Conservation (phyloP, 2,888 invertebrate genomes). For the Trilocha varians region DNA sequence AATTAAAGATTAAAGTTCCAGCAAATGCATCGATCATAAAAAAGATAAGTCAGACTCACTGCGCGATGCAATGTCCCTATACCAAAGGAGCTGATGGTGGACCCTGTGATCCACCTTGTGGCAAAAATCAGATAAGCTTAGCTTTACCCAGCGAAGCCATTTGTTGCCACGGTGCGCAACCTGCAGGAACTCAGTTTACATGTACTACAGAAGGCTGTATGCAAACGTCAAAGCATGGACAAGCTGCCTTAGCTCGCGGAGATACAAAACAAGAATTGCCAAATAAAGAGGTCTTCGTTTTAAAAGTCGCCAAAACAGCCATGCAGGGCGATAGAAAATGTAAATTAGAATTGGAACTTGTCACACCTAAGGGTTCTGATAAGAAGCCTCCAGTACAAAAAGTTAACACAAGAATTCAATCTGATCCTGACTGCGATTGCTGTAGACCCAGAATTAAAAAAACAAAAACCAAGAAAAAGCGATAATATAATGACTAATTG, state of each 20-base stretch:
- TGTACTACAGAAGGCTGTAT: constrained; percentile 61
- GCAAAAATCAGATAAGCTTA: constrained; percentile 58
- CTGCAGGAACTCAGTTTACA: constrained; percentile 53
- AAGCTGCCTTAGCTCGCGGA: constrained; percentile 35
- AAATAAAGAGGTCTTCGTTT: constrained; percentile 74
- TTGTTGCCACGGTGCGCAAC: constrained; percentile 45
- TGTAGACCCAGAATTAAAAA: constrained; percentile 33
- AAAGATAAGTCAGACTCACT: constrained; percentile 64
- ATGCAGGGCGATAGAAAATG: constrained; percentile 76
- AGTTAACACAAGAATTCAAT: constrained; percentile 42
- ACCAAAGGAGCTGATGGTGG: constrained; percentile 30
- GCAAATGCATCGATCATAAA: constrained; percentile 52
- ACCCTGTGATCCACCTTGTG: constrained; percentile 49
- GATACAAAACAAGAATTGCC: constrained; percentile 51
- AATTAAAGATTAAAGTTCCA: constrained; percentile 63
- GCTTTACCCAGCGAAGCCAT: constrained; percentile 45
- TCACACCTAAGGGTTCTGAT: constrained; percentile 76
- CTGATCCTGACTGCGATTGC: constrained; percentile 52
- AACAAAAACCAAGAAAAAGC: constrained; percentile 27
- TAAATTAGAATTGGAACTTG: constrained; percentile 77
- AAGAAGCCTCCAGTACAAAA: constrained; percentile 64
- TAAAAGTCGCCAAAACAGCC: constrained; percentile 79
- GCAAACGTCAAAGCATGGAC: constrained; percentile 44
- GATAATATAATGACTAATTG: constrained; percentile 8
- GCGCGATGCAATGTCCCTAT: constrained; percentile 51